These are phyloP conservation scores for Aurelia aurita DNA, from an alignment of 30 jellyfish, hydroid and myxozoan genomes.

Conservation along the genomic window DNA sequence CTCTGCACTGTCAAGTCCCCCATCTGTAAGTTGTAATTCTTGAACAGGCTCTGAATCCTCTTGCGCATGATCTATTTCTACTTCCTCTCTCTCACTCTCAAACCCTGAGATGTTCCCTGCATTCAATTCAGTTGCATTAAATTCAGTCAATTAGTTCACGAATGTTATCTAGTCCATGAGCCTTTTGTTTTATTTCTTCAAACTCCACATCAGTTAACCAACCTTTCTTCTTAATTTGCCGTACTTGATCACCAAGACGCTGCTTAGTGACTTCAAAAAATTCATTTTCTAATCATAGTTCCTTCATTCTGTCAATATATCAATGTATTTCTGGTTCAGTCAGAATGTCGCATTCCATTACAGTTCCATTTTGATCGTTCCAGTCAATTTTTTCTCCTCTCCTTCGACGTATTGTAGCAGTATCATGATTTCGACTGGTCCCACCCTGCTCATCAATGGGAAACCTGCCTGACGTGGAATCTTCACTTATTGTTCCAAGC, in stretches of 20 bases:
- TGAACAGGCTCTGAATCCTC: background rate
- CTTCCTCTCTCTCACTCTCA: background rate
- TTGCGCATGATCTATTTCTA: background rate
- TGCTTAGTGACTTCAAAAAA: too few relatives aligned
- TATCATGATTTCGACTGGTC: too few relatives aligned
- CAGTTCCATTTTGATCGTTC: too few relatives aligned
- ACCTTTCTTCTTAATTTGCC: background rate
- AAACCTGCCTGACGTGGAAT: too few relatives aligned
- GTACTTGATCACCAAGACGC: constrained; percentile 3
- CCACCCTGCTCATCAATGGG: too few relatives aligned
- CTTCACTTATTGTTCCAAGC: too few relatives aligned
- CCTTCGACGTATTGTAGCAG: too few relatives aligned
- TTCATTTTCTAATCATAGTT: too few relatives aligned
- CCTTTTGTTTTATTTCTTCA: background rate
- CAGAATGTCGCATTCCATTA: too few relatives aligned
- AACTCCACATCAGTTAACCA: constrained; percentile 2
- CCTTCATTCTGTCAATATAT: too few relatives aligned
- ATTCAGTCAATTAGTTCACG: background rate
- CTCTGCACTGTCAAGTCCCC: background rate
- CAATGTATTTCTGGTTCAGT: too few relatives aligned
- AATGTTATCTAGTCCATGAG: background rate
- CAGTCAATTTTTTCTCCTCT: too few relatives aligned
- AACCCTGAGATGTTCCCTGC: background rate
- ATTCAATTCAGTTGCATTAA: background rate
- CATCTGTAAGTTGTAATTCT: constrained; percentile 12